Evolutionary conservation across 2,113 vertebrate genomes (phyloP).

Genomic region (Silurus glanis): DNA sequence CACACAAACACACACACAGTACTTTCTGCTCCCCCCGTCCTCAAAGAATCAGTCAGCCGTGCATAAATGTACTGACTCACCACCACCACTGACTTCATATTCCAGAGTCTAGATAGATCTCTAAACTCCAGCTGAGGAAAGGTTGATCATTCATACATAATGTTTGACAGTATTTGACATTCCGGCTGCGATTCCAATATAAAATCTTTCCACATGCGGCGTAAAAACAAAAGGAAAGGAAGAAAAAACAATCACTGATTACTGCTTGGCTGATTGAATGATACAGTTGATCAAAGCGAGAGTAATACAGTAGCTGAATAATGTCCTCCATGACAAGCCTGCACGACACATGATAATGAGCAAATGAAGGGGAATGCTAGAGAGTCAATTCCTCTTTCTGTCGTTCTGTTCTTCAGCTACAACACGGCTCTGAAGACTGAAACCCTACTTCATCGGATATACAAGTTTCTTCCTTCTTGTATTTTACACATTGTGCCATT

Average conservation of each 20-base stretch:
- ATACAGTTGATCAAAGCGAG: background rate
- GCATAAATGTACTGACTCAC: slow-evolving; percentile 16
- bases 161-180: slow-evolving; percentile 27
- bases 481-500: no score
- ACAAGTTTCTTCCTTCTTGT: background rate
- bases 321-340: slow-evolving; percentile 4
- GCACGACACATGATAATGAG: background rate
- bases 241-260: background rate
- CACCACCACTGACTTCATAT: background rate
- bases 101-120: background rate
- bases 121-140: background rate
- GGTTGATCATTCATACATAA: slow-evolving; percentile 33
- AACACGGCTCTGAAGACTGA: background rate
- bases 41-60: background rate
- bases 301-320: slow-evolving; percentile 9
- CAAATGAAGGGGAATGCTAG: background rate
- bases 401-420: background rate
- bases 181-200: slow-evolving; percentile 9
- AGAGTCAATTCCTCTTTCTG: background rate
- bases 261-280: slow-evolving; percentile 5
- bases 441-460: background rate
- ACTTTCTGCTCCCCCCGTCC: background rate
- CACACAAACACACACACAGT: background rate
- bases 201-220: background rate
- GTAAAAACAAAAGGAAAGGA: background rate